Evolutionary conservation across 2,113 vertebrate species (phyloP), one percentile per base, ranked within the genome.

Genomic region (Crotalus horridus): DNA sequence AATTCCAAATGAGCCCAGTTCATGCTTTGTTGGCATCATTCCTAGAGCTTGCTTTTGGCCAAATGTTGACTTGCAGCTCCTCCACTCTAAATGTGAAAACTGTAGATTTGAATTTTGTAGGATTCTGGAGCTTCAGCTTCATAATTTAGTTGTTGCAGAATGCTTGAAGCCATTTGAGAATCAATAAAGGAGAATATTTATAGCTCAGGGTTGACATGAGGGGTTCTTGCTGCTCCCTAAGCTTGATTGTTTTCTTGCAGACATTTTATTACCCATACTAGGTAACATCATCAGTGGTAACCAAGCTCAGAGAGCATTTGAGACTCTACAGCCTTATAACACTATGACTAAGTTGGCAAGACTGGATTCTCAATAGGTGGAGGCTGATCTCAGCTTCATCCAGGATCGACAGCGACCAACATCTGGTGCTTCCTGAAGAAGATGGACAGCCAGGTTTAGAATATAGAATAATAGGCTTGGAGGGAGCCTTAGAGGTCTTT

Each of bases 1-100:
- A 23, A 39, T 0, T 1, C 7, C 90, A 87, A 87, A 15, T 15
- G 3, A 91, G 48, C 87, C 88, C 69, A 0, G 0, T 89, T 88
- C 91, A 58, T 92, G 88, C 20, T 55, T 96, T 4, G 0, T 92
- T 92, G 51, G 53, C 12, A 26, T 92, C 90, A 94, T 95, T 94
- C 74, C 91, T 94, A 33, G 46, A 92, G 89, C 7, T 94, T 91
- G 91, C 95, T 39, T 85, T 29, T 43, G 87, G 56, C 43, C 93
- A 93, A 94, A 94, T 93, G 86, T 90, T 89, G 74, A 91, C 69
- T 90, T 93, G 11, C 11, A 39, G 46, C 6, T 39, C 53, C 56
- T 21, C 29, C 4, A 48, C 56, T 7, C 55, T 48, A 58, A 43
- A 43, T 6, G 12, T 91, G 24, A 24, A 61, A 24, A 54, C 10